Conservation (phyloP, 1,140 invertebrate species). For the Macrobrachium rosenbergii region DNA sequence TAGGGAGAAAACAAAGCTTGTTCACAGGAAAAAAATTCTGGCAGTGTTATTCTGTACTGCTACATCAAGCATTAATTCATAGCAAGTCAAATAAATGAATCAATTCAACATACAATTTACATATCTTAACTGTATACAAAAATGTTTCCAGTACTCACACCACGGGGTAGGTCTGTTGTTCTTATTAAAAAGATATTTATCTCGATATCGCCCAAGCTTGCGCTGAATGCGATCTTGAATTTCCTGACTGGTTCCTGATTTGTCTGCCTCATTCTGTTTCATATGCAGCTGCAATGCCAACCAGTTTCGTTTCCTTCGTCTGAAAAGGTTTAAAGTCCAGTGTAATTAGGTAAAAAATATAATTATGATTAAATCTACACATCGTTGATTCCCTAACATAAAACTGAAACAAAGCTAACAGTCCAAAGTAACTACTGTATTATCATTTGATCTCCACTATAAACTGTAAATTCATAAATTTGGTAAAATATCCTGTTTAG, state of each 20-base stretch:
- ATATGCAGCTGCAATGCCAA: conserved; percentile 87
- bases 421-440: too few relatives aligned
- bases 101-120: background rate
- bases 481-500: too few relatives aligned
- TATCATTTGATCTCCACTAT: too few relatives aligned
- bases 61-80: too few relatives aligned
- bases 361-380: too few relatives aligned
- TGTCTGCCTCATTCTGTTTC: conserved; percentile 76
- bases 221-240: conserved; percentile 70
- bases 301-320: conserved; percentile 85
- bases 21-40: too few relatives aligned
- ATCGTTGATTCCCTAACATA: too few relatives aligned
- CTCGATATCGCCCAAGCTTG: conserved; percentile 71
- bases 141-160: conserved; percentile 75
- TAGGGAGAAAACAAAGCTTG: too few relatives aligned
- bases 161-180: conserved; percentile 83
- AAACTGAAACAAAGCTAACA: conserved; percentile 14
- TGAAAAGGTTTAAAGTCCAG: conserved; percentile 58
- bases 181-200: conserved; percentile 78
- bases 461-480: too few relatives aligned
- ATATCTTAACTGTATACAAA: background rate
- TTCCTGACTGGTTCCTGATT: conserved; percentile 67
- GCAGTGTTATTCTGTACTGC: too few relatives aligned
- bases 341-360: background rate
- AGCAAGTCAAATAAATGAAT: background rate